Evolutionary conservation across 2,797 vertebrate genomes (phyloP).

Genomic region (Peromyscus aztecus): DNA sequence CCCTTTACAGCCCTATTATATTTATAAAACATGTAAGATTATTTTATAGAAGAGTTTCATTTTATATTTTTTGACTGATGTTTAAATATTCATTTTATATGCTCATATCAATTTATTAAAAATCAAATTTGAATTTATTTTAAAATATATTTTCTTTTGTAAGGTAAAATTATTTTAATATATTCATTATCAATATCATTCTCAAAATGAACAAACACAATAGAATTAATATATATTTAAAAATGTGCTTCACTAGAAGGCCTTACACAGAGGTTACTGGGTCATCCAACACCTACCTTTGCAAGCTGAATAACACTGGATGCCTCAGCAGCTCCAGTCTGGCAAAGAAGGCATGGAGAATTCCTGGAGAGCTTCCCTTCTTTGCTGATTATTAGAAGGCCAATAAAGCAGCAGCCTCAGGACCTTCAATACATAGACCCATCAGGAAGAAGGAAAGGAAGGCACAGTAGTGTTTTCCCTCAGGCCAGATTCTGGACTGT

Average conservation of each 20-base stretch:
- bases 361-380: too few relatives aligned
- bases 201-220: not conserved
- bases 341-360: not conserved
- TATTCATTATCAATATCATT: not conserved
- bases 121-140: not conserved
- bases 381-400: not conserved
- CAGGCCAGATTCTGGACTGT: not conserved
- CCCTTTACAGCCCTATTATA: not conserved
- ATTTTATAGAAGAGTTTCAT: not conserved
- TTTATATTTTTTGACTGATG: not conserved
- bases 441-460: not conserved
- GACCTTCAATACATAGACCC: not conserved
- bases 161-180: not conserved
- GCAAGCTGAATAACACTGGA: not conserved
- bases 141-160: not conserved
- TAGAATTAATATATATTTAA: not conserved
- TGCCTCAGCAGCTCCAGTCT: not conserved
- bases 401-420: not conserved
- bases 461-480: not conserved
- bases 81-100: slow-evolving; percentile 20
- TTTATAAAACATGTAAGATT: not conserved
- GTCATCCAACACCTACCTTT: too few relatives aligned
- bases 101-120: not conserved
- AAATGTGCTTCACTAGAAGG: not conserved
- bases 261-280: not conserved